Percentiles rank a stretch among this genome's conserved stretches.
phyloP scores from a whole-genome alignment of 2,888 invertebrate species.

The Pandemis cinnamomeana region DNA sequence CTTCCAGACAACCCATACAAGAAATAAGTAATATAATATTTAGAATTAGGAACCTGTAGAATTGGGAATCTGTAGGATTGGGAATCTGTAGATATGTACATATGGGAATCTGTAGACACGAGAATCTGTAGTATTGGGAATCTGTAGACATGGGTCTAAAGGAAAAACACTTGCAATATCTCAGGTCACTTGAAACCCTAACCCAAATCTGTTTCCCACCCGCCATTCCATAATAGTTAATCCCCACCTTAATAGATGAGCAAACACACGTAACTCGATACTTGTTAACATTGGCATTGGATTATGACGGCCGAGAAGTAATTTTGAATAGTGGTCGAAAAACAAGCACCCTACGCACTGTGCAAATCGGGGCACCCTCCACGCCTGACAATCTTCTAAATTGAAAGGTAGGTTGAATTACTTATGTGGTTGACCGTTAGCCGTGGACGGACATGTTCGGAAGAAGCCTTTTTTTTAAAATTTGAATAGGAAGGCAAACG shows the following conservation, averaged over 20 bases:
- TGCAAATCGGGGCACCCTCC: constrained; percentile 51
- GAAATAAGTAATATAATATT: too few species aligned
- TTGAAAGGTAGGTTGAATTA: constrained; percentile 46
- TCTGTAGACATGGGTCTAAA: too few species aligned
- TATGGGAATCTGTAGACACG: too few species aligned
- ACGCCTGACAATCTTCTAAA: constrained; percentile 52
- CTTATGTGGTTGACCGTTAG: neutral
- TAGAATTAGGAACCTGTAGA: too few species aligned
- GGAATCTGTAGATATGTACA: too few species aligned
- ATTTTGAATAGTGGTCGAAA: constrained; percentile 12
- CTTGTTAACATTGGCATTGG: constrained; percentile 15
- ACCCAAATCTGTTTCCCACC: neutral
- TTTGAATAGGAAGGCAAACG: too few species aligned
- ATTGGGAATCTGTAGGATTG: too few species aligned
- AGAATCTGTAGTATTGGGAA: too few species aligned
- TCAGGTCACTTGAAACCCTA: neutral
- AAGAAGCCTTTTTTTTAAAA: neutral
- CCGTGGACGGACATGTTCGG: too few species aligned
- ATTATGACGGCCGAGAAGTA: constrained; percentile 5
- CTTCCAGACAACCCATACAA: too few species aligned
- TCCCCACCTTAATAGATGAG: constrained; percentile 1
- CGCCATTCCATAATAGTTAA: neutral
- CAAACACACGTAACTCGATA: constrained; percentile 1
- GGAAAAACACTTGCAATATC: too few species aligned
- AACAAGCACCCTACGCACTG: constrained; percentile 30